Conservation (phyloP, 2,113 vertebrate species). For the Oenanthe oenanthe region DNA sequence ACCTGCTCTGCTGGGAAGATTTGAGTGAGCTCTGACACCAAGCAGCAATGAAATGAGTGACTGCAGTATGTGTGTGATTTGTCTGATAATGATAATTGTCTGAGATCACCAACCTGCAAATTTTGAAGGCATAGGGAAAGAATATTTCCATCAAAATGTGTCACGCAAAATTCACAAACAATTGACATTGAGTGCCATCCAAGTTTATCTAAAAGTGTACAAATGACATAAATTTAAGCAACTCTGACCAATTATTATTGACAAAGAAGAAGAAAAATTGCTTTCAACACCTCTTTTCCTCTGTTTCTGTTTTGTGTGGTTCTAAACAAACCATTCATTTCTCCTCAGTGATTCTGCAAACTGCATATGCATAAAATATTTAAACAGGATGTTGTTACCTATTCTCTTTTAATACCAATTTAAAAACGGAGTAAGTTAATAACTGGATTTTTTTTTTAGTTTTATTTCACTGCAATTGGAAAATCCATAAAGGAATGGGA, state of each 20-base stretch:
- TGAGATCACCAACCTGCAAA: accelerated
- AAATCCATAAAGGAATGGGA: background rate
- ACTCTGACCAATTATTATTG: background rate
- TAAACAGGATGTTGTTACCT: background rate
- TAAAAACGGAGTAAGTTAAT: background rate
- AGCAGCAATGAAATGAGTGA: background rate
- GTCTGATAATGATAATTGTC: background rate
- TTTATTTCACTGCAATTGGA: background rate
- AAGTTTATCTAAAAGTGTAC: background rate
- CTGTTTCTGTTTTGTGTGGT: background rate
- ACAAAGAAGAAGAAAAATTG: background rate
- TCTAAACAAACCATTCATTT: background rate
- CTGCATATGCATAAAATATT: background rate
- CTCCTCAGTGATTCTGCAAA: background rate
- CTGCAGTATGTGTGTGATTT: background rate
- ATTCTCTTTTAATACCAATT: background rate
- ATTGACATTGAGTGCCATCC: background rate
- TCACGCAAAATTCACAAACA: background rate
- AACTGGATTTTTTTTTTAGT: background rate
- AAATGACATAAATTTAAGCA: background rate
- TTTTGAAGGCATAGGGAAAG: background rate
- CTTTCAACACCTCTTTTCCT: background rate
- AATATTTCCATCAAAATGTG: background rate
- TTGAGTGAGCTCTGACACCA: background rate
- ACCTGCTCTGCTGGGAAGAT: background rate